Evolutionary conservation across 2,797 vertebrate species (phyloP), one percentile per base, ranked within the genome.

Genomic region (Alca torda): DNA sequence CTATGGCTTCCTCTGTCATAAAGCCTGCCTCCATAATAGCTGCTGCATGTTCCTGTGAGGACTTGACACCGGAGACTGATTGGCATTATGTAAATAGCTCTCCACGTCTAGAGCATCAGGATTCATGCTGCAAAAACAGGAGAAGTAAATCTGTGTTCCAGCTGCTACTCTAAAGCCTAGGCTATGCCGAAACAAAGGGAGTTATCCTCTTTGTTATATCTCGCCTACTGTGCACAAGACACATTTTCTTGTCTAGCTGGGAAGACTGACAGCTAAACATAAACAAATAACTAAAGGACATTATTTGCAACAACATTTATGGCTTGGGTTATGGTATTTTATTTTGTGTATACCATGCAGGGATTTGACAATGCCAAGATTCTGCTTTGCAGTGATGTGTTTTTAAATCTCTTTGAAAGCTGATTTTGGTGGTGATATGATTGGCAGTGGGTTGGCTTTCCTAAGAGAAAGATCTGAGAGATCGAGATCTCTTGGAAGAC

Each of bases 1-100:
- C 93, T 84, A 53, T 50, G 93, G 80, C 88, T 97, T 90, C 78
- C 65, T 69, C 88, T 88, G 87, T 92, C 95, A 69, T 87, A 96
- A 95, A 13, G 12, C 51, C 80, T 95, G 74, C 54, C 43, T 93
- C 59, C 20, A 4, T 87, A 91, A 92, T 78, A 67, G 28, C 65
- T 88, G 68, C 48, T 85, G 35, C 41, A 33, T 48, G 35, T 91
- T 94, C 88, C 78, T 78, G 35, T 85, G 60, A 93, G 94, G 93
- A 46, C 67, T 84, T 85, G 91, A 92, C 67, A 39, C 16, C 5
- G 39, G 54, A 87, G 70, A 79, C n/a, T 92, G 92, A 95, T 78
- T 90, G 95, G 46, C 61, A 39, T 91, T 95, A 88, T 89, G 87
- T 70, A 96, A 97, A 96, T 81, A 64, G 17, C 16, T 64, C 24